Conservation (phyloP, 2,113 vertebrate genomes). For the Leptodactylus fuscus region DNA sequence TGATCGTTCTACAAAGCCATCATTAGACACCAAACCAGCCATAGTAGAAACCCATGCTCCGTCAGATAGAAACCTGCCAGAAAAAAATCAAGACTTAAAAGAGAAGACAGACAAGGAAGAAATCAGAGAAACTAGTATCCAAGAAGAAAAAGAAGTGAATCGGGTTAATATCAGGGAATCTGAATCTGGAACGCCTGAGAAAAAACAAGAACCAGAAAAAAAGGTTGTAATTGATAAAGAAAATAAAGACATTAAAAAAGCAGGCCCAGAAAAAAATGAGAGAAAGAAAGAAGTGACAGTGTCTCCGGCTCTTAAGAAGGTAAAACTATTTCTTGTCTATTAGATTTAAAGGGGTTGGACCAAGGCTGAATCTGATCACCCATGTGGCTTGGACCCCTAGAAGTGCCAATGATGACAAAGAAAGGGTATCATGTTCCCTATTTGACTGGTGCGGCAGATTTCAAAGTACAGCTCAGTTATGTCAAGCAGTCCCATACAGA, state of each 20-base stretch:
- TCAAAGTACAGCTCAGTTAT: too few species aligned
- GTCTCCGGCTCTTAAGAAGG: conserved; percentile 72
- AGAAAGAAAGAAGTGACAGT: conserved; percentile 66
- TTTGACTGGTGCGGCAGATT: too few species aligned
- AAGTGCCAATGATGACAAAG: too few species aligned
- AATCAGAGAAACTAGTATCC: conserved; percentile 70
- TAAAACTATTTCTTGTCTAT: conserved; percentile 55
- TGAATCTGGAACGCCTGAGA: conserved; percentile 72
- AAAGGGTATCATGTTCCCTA: too few species aligned
- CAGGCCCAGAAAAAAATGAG: conserved; percentile 72
- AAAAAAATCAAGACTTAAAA: conserved; percentile 62
- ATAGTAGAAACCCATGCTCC: conserved; percentile 83
- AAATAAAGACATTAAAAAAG: conserved; percentile 72
- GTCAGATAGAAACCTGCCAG: conserved; percentile 76
- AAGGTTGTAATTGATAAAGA: conserved; percentile 71
- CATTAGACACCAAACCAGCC: conserved; percentile 65
- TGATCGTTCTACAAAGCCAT: conserved; percentile 85
- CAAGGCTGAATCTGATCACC: too few species aligned
- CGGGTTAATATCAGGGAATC: conserved; percentile 68
- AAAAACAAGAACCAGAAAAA: conserved; percentile 71
- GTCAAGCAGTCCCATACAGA: too few species aligned
- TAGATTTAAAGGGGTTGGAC: too few species aligned
- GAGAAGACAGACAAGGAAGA: conserved; percentile 71
- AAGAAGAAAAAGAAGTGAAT: conserved; percentile 69
- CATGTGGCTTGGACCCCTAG: too few species aligned